Evolutionary conservation across 2,888 invertebrate genomes (phyloP), one percentile per base, ranked within the genome.

Genomic region (Drosophila putrida): DNA sequence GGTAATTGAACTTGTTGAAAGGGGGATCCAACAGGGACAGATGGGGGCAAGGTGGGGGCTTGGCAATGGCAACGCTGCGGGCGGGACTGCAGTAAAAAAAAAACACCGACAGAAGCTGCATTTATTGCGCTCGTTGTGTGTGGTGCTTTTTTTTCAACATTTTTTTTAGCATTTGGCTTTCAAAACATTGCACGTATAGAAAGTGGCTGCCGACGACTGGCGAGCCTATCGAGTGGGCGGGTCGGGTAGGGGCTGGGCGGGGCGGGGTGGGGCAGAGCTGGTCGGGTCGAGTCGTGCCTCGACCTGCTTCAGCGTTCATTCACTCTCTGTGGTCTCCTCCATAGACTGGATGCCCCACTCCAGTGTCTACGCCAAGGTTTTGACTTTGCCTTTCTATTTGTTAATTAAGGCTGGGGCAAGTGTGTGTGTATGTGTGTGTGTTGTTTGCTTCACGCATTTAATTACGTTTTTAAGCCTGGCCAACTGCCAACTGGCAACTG

Each of bases 1-100:
- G 93, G 93, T 93, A 92, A 92, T 90, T 92, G 91, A 92, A 91
- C 92, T 91, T 90, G 87, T 89, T 89, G 83, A 90, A 85, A 86
- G 72, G 63, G 39, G 55, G 64, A 57, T 46, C 65, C 28, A 28
- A 33, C 15, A 33, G 38, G 31, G 36, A 49, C n/a, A 1, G 13
- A 0, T 9, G 35, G 46, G 31, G 35, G 41, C 13, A 3, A 36
- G 35, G 53, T 28, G 66, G 55, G n/a, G 49, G 62, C 67, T 54
- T 68, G 69, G 72, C 78, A 77, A 83, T 80, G 80, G 67, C 80
- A 82, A 70, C 82, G 77, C 83, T 71, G 83, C 83, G 72, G 80
- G 88, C 55, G 60, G 70, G 51, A 51, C 62, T 57, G 65, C 49
- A 69, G 41, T 59, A 65, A 81, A 71, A 73, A 66, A 55, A 35